Percentiles rank a stretch among this genome's conserved stretches.
These are phyloP conservation scores for Zaprionus davidi DNA, from an alignment of 1,140 invertebrate genomes.

Conservation along the genomic window DNA sequence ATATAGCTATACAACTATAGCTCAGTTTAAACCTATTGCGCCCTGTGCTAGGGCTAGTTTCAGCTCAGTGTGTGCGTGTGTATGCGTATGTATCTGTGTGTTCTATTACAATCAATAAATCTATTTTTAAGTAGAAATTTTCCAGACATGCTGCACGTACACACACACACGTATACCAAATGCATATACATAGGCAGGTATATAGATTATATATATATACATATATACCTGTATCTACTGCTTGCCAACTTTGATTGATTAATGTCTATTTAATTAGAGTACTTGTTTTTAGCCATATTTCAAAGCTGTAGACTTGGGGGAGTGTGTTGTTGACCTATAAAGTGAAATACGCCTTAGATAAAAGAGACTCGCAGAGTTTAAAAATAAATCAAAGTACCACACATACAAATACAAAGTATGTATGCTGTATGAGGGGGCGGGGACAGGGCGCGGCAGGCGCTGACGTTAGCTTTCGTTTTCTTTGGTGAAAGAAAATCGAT, in stretches of 20 bases:
- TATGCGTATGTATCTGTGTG: slow-evolving; percentile 9
- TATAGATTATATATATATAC: not conserved
- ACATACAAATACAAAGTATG: not conserved
- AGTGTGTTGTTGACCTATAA: slow-evolving; percentile 35
- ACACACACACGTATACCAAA: slow-evolving; percentile 10
- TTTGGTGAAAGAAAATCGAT: slow-evolving; percentile 50
- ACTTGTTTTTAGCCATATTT: slow-evolving; percentile 19
- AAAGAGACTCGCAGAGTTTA: slow-evolving; percentile 11
- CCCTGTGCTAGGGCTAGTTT: slow-evolving; percentile 27
- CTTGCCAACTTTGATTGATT: slow-evolving; percentile 37
- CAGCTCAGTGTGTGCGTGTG: not conserved
- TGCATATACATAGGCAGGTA: not conserved
- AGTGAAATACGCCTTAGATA: slow-evolving; percentile 27
- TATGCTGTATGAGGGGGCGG: not conserved
- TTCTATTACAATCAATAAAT: slow-evolving; percentile 76
- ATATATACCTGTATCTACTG: not conserved
- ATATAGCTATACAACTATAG: slow-evolving; percentile 21
- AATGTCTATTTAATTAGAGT: slow-evolving; percentile 53
- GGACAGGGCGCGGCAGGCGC: not conserved
- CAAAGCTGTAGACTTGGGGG: slow-evolving; percentile 7
- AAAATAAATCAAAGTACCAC: slow-evolving; percentile 42
- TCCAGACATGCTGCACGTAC: slow-evolving; percentile 47
- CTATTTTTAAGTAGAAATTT: slow-evolving; percentile 78
- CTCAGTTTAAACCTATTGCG: slow-evolving; percentile 20
- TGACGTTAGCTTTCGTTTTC: slow-evolving; percentile 30